phyloP scores from a whole-genome alignment of 2,888 invertebrate species.

The Tipula helvola region DNA sequence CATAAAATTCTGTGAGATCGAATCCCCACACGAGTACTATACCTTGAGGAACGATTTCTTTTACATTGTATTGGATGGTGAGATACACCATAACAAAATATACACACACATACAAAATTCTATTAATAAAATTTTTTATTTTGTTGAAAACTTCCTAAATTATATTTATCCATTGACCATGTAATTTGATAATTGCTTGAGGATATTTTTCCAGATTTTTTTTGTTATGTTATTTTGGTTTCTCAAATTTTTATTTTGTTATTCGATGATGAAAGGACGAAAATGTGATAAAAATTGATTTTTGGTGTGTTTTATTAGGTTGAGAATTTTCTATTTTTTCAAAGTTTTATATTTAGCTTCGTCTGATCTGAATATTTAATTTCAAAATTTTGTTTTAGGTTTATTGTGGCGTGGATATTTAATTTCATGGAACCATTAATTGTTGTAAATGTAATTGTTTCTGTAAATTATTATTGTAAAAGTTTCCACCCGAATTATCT shows the following conservation, averaged over 20 bases:
- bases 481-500: not conserved
- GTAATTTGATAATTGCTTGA: not conserved
- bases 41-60: not conserved
- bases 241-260: not conserved
- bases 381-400: not conserved
- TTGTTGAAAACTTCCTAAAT: not conserved
- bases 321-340: not conserved
- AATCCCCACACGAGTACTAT: not conserved
- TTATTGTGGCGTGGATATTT: not conserved
- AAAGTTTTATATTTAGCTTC: not conserved
- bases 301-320: not conserved
- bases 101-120: not conserved
- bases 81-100: not conserved
- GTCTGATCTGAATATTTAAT: not conserved
- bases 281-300: not conserved
- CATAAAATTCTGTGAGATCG: not conserved
- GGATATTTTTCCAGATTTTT: not conserved
- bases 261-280: not conserved
- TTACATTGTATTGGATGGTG: not conserved
- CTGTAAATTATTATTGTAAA: no score
- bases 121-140: not conserved
- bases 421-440: not conserved
- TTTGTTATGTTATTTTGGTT: not conserved
- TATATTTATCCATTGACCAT: not conserved
- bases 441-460: not conserved